These are phyloP conservation scores for Dascyllus trimaculatus DNA, from an alignment of 2,113 vertebrate genomes.

Conservation along the genomic window DNA sequence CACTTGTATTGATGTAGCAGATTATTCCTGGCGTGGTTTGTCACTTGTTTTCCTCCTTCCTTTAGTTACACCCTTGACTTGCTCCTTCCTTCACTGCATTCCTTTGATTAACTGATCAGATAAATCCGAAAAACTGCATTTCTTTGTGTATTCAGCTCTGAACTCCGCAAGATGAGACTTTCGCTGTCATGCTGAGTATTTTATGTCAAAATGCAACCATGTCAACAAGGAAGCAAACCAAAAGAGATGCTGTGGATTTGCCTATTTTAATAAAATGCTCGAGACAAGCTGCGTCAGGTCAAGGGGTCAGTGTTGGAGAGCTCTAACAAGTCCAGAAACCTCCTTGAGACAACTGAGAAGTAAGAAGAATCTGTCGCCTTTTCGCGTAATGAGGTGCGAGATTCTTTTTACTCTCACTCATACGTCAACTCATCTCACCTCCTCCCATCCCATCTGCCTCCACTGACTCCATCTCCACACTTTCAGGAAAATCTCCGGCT, in stretches of 20 bases:
- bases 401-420: conserved; percentile 28
- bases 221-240: background rate
- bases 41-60: conserved; percentile 2
- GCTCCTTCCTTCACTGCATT: conserved; percentile 36
- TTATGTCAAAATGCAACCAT: background rate
- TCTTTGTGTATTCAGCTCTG: background rate
- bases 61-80: conserved; percentile 38
- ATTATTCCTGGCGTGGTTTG: conserved; percentile 17
- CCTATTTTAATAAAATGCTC: background rate
- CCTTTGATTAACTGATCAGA: conserved; percentile 40
- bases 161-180: background rate
- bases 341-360: background rate
- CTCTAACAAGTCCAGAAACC: conserved; percentile 22
- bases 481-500: conserved; percentile 39
- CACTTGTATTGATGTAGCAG: conserved; percentile 6
- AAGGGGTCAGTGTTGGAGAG: background rate
- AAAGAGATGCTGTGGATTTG: background rate
- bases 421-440: conserved; percentile 20
- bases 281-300: background rate
- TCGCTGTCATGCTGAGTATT: background rate
- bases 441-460: conserved; percentile 35
- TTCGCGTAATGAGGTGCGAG: conserved; percentile 9
- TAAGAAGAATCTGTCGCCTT: conserved; percentile 22
- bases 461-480: conserved; percentile 12
- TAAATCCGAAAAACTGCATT: conserved; percentile 21